Evolutionary conservation across 92 coral and sea anemone genomes (phyloP), one percentile per base, ranked within the genome.

Genomic region (Plumapathes pennacea): DNA sequence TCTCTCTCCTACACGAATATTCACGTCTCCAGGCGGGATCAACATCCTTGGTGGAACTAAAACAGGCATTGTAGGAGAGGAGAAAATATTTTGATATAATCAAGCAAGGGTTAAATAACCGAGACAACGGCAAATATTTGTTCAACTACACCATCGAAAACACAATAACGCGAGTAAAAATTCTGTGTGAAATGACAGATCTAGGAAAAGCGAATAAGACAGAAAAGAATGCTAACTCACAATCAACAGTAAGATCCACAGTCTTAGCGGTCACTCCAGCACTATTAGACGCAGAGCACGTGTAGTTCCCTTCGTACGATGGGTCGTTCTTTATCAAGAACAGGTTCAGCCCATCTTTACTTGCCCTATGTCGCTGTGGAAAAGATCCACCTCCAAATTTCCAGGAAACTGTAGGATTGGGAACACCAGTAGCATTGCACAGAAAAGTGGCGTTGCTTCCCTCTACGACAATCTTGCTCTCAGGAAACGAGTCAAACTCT

Each of bases 391-490:
- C 59, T 12, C 20, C 63, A 38, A 69, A 78, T 29, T 49, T 29
- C 84, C 84, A 77, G 27, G 50, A 19, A 38, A 69, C 36, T 0
- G 39, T 20, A 22, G 84, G 84, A 4, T 14, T 27, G 12, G 84
- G 84, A 26, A 77, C 57, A 33, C 84, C 84, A 25, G 47, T 38
- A 17, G 67, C 77, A 38, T 55, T 18, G 62, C 84, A 77, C 21
- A 50, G 22, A 10, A 77, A 44, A 15, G 55, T 68, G 26, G 51
- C 46, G 41, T 33, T 51, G 3, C 41, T 34, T 24, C 38, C 71
- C 23, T 13, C 57, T 37, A 23, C 18, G 15, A 11, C 57, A 37
- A 18, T 62, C 19, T 32, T 38, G 20, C 39, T 29, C 42, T 43
- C 4, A 2, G 80, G 80, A 12, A 5, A 14, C 25, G 32, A 32